These are phyloP conservation scores for Novumbra hubbsi DNA, from an alignment of 2,797 vertebrate genomes.

Conservation along the genomic window DNA sequence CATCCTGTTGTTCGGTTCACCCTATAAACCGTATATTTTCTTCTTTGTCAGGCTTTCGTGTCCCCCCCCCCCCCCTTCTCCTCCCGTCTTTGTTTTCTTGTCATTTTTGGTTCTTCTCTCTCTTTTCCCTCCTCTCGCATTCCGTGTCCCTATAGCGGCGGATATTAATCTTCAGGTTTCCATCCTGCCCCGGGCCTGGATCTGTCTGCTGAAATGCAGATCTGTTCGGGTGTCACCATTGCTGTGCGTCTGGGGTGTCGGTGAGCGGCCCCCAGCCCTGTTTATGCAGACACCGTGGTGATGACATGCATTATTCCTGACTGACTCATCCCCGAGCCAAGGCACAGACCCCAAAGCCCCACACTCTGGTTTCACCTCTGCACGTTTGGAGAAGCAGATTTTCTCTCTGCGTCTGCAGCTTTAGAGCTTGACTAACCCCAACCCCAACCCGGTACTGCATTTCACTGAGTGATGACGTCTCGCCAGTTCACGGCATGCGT, in stretches of 20 bases:
- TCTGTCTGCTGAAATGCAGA: conserved; percentile 68
- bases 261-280: conserved; percentile 56
- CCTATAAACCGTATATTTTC: neutral
- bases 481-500: neutral
- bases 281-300: conserved; percentile 53
- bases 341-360: conserved; percentile 44
- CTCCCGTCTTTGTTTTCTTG: conserved; percentile 23
- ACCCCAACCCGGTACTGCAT: conserved; percentile 44
- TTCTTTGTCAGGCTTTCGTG: neutral
- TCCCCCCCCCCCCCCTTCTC: neutral
- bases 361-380: conserved; percentile 40
- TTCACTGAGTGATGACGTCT: conserved; percentile 13
- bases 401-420: conserved; percentile 16
- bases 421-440: neutral
- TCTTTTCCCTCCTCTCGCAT: conserved; percentile 25
- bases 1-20: conserved; percentile 38
- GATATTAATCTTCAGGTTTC: conserved; percentile 63
- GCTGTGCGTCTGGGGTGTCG: conserved; percentile 63
- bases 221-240: conserved; percentile 66
- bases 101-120: neutral
- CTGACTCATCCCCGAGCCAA: conserved; percentile 61
- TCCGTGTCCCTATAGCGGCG: conserved; percentile 36
- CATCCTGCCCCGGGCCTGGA: conserved; percentile 54
- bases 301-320: conserved; percentile 66
- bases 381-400: conserved; percentile 37